These are phyloP conservation scores for Ctenomys sociabilis DNA, from an alignment of 2,113 vertebrate species.

Conservation along the genomic window DNA sequence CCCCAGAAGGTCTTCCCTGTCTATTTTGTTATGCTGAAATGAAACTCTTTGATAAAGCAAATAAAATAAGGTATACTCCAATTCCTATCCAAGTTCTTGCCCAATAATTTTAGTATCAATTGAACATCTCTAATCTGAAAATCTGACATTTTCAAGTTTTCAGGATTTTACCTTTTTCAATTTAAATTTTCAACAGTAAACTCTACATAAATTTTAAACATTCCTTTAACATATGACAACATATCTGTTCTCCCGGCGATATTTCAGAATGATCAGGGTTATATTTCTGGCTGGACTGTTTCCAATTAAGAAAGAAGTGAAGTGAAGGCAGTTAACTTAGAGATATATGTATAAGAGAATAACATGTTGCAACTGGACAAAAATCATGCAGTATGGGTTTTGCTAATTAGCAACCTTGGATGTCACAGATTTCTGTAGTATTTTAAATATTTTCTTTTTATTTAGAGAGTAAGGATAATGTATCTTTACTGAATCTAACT, in stretches of 20 bases:
- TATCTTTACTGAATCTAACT: not conserved
- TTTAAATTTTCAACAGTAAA: not conserved
- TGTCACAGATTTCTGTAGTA: not conserved
- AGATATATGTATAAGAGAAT: not conserved
- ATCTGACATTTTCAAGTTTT: not conserved
- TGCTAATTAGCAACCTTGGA: not conserved
- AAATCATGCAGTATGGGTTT: not conserved
- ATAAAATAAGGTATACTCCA: not conserved
- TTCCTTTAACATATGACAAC: constrained; percentile 9
- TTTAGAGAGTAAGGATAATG: not conserved
- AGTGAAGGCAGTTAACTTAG: not conserved
- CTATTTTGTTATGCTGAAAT: not conserved
- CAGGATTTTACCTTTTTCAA: not conserved
- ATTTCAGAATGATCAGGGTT: not conserved
- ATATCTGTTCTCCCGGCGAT: not conserved
- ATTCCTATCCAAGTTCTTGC: constrained; percentile 5
- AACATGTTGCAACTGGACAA: not conserved
- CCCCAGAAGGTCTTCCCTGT: not conserved
- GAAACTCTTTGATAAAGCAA: not conserved
- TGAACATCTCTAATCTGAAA: not conserved
- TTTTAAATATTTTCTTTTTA: not conserved
- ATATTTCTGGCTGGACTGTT: not conserved
- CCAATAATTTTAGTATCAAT: not conserved
- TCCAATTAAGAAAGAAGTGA: not conserved
- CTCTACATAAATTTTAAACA: not conserved